Percentiles rank a stretch among this genome's conserved stretches.
phyloP scores from a whole-genome alignment of 2,888 invertebrate genomes.

The Caenorhabditis zanzibari region DNA sequence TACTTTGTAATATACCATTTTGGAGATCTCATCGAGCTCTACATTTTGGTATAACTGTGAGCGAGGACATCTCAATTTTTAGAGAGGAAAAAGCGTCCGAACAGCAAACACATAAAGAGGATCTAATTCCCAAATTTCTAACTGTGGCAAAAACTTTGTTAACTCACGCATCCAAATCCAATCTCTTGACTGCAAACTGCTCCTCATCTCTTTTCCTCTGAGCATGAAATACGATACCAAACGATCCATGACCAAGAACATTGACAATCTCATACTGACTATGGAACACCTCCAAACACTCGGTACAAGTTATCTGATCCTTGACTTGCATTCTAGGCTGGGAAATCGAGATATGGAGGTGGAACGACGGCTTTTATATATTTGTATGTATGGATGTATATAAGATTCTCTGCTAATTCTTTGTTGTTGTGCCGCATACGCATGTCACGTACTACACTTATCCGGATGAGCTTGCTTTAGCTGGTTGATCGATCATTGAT shows the following conservation, averaged over 20 bases:
- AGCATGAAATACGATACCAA: conserved; percentile 21
- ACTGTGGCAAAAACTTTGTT: too few relatives aligned
- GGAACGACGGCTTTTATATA: not conserved
- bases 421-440: not conserved
- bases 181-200: conserved; percentile 12
- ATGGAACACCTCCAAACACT: conserved; percentile 21
- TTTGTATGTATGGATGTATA: too few relatives aligned
- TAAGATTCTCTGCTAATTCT: not conserved
- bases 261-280: not conserved
- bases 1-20: too few relatives aligned
- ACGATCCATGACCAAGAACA: conserved; percentile 20
- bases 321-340: not conserved
- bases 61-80: too few relatives aligned
- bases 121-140: too few relatives aligned
- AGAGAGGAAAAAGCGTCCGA: too few relatives aligned
- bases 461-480: not conserved
- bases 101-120: too few relatives aligned
- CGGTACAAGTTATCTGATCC: not conserved
- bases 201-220: not conserved
- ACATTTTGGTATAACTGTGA: too few relatives aligned
- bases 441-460: not conserved
- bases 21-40: too few relatives aligned
- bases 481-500: not conserved
- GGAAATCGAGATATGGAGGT: too few relatives aligned
- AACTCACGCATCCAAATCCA: conserved; percentile 31